These are phyloP conservation scores for Hemicentrotus pulcherrimus DNA, from an alignment of 35 echinoderm and acorn worm species.

Conservation along the genomic window DNA sequence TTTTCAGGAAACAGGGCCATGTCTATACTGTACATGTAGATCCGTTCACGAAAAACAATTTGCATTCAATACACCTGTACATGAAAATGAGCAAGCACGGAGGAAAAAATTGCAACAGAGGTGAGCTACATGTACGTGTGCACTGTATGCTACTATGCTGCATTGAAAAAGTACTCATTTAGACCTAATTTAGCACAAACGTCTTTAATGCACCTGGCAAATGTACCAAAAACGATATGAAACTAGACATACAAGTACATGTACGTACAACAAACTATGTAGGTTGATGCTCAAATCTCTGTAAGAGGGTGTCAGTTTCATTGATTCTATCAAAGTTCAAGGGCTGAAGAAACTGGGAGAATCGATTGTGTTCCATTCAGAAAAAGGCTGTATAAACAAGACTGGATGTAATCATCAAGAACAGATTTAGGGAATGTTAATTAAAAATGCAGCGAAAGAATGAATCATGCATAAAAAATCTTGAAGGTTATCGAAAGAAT, in stretches of 20 bases:
- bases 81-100: too few species aligned
- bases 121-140: too few species aligned
- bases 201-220: too few species aligned
- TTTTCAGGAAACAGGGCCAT: too few species aligned
- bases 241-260: background rate
- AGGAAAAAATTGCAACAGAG: too few species aligned
- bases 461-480: conserved; percentile 2
- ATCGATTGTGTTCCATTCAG: background rate
- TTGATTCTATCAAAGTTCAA: background rate
- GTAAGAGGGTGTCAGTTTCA: background rate
- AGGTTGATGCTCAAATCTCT: background rate
- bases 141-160: too few species aligned
- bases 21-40: too few species aligned
- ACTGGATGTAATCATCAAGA: background rate
- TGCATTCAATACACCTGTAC: too few species aligned
- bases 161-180: too few species aligned
- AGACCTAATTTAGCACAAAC: too few species aligned
- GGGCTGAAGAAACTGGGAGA: background rate
- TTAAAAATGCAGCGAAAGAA: background rate
- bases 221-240: too few species aligned
- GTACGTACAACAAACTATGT: background rate
- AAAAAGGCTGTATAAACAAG: background rate
- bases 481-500: background rate
- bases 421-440: background rate
- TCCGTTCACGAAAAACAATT: too few species aligned